Percentiles rank a stretch among this genome's conserved stretches.
phyloP scores from a whole-genome alignment of 2,888 invertebrate species.

The Plagodis pulveraria region DNA sequence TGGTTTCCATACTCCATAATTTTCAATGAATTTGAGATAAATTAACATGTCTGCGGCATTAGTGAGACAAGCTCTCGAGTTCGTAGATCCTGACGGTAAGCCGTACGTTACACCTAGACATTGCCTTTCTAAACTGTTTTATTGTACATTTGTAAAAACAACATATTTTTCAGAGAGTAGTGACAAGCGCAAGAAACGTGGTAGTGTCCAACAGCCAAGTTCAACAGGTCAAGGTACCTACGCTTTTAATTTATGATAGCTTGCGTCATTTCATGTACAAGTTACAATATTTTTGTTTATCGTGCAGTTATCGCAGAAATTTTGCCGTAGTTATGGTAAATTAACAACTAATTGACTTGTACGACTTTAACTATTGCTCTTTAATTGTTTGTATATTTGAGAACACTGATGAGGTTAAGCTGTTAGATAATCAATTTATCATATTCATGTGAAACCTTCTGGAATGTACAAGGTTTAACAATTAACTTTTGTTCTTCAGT shows the following conservation, averaged over 20 bases:
- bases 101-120: neutral
- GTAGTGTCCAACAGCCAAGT: constrained; percentile 32
- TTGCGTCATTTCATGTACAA: constrained; percentile 31
- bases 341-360: no score
- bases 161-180: constrained; percentile 61
- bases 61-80: constrained; percentile 82
- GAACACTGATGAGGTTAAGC: no score
- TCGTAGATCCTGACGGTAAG: constrained; percentile 78
- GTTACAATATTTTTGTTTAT: no score
- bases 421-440: no score
- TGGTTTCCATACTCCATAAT: no score
- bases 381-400: no score
- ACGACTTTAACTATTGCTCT: no score
- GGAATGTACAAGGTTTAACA: no score
- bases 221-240: constrained; percentile 70
- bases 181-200: constrained; percentile 60
- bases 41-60: constrained; percentile 84
- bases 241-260: constrained; percentile 27
- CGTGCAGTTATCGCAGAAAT: no score
- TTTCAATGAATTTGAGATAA: constrained; percentile 30
- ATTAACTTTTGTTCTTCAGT: constrained; percentile 3
- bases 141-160: constrained; percentile 22
- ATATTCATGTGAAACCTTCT: no score
- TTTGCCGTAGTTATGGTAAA: no score
- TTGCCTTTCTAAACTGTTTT: no score